These are phyloP conservation scores for Hippocampus barbouri DNA, from an alignment of 2,113 vertebrate genomes.

Conservation along the genomic window DNA sequence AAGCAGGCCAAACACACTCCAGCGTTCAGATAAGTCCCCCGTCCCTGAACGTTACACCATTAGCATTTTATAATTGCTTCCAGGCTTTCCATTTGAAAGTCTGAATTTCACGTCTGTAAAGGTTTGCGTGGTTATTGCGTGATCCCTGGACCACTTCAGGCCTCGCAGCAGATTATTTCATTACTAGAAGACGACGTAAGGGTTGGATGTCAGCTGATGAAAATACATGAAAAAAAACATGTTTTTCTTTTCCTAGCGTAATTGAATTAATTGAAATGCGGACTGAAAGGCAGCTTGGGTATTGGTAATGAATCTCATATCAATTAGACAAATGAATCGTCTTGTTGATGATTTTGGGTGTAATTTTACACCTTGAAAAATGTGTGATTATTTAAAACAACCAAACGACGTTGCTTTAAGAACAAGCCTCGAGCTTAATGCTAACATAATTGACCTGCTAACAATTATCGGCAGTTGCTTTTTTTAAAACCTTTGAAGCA, in stretches of 20 bases:
- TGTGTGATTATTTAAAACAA: too few species aligned
- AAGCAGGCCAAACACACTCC: neutral
- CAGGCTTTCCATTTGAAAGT: slow-evolving; percentile 23
- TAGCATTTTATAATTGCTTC: slow-evolving; percentile 17
- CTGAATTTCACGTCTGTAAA: slow-evolving; percentile 5
- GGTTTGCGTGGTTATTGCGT: slow-evolving; percentile 12
- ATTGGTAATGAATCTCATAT: neutral
- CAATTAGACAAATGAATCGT: neutral
- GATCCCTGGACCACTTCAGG: slow-evolving; percentile 15
- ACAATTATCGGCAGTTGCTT: too few species aligned
- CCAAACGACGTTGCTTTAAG: too few species aligned
- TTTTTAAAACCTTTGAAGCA: too few species aligned
- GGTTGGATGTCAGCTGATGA: neutral
- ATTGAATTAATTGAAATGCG: neutral
- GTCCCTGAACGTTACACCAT: neutral
- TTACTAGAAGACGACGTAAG: neutral
- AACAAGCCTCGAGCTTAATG: too few species aligned
- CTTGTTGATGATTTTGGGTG: neutral
- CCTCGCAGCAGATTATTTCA: slow-evolving; percentile 13
- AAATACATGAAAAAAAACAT: neutral
- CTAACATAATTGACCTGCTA: too few species aligned
- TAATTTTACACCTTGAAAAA: too few species aligned
- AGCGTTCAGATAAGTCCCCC: neutral
- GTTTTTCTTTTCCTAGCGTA: neutral
- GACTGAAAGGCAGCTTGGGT: neutral